Conservation (phyloP, 1,140 invertebrate species). For the Hycleus phaleratus region DNA sequence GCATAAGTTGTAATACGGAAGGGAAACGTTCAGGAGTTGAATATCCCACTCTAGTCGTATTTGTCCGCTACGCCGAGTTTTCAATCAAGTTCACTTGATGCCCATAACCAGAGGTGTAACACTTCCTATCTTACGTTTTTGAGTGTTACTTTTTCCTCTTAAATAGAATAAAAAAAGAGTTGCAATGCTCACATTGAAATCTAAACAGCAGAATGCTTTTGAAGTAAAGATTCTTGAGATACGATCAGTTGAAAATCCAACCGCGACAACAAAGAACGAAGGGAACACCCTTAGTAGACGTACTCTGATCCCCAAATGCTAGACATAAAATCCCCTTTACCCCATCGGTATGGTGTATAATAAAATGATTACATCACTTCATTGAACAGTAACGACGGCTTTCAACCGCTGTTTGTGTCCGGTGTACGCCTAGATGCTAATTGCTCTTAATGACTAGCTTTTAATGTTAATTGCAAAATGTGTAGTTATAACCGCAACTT, state of each 20-base stretch:
- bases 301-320: conserved; percentile 25
- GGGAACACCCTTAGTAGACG: conserved; percentile 19
- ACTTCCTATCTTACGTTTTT: conserved; percentile 25
- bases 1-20: conserved; percentile 24
- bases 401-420: conserved; percentile 30
- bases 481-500: conserved; percentile 23
- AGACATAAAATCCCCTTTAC: conserved; percentile 29
- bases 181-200: conserved; percentile 22
- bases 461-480: conserved; percentile 32
- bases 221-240: conserved; percentile 25
- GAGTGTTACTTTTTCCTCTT: conserved; percentile 20
- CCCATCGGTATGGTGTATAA: conserved; percentile 28
- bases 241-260: conserved; percentile 22
- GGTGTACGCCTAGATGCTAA: conserved; percentile 21
- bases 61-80: conserved; percentile 39
- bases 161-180: conserved; percentile 27
- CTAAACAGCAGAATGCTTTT: conserved; percentile 28
- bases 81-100: conserved; percentile 40
- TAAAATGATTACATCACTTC: conserved; percentile 38
- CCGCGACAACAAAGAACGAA: conserved; percentile 25
- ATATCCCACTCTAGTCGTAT: conserved; percentile 38
- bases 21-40: conserved; percentile 30
- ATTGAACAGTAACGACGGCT: conserved; percentile 34
- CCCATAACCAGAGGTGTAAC: conserved; percentile 33
- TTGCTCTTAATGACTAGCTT: conserved; percentile 30